These are phyloP conservation scores for Cryptus armator DNA, from an alignment of 2,888 invertebrate species.

Conservation along the genomic window DNA sequence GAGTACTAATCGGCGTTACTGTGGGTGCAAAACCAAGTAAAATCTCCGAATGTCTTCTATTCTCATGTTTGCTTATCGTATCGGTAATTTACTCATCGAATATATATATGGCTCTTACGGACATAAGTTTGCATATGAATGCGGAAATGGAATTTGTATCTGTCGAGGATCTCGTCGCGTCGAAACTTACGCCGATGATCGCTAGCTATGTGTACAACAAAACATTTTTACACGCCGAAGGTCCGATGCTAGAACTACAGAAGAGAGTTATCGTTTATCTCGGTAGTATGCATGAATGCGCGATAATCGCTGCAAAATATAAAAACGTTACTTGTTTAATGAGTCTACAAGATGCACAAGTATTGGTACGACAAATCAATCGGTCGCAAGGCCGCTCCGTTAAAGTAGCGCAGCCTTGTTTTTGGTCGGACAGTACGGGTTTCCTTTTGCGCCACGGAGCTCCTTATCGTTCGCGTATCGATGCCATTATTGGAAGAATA, in stretches of 20 bases:
- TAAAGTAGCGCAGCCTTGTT: conserved; percentile 44
- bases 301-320: background rate
- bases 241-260: conserved; percentile 23
- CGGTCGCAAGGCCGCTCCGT: background rate
- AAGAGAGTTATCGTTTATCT: conserved; percentile 9
- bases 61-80: conserved; percentile 54
- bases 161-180: conserved; percentile 63
- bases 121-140: conserved; percentile 35
- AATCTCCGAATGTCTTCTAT: conserved; percentile 55
- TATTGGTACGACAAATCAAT: background rate
- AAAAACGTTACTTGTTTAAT: conserved; percentile 47
- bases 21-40: conserved; percentile 27
- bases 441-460: conserved; percentile 55
- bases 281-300: background rate
- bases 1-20: conserved; percentile 63
- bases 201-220: conserved; percentile 12
- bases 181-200: conserved; percentile 61
- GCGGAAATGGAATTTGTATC: conserved; percentile 31
- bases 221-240: conserved; percentile 47
- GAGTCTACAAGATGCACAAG: conserved; percentile 25
- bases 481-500: conserved; percentile 4
- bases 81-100: conserved; percentile 61
- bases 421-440: conserved; percentile 51
- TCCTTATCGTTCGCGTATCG: conserved; percentile 31
- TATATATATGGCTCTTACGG: conserved; percentile 63